Evolutionary conservation across 2,888 invertebrate genomes (phyloP).

Genomic region (Exephanes ischioxanthus): DNA sequence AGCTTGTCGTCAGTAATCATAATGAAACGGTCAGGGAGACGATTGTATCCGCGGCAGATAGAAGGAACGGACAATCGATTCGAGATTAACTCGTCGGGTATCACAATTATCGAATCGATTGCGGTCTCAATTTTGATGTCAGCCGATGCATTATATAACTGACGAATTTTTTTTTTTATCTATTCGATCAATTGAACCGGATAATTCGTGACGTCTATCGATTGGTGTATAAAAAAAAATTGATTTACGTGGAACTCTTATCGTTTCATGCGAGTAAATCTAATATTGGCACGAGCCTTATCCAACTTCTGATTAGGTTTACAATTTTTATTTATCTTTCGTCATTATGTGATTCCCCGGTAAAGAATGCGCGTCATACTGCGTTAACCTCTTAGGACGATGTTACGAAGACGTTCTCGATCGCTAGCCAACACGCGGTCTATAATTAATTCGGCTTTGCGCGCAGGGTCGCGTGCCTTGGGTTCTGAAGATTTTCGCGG

Average conservation of each 20-base stretch:
- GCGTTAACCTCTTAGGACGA: not conserved
- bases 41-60: not conserved
- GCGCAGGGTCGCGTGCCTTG: constrained; percentile 13
- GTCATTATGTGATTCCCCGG: not conserved
- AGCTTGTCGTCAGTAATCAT: not conserved
- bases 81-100: not conserved
- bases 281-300: not conserved
- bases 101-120: not conserved
- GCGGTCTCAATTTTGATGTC: not conserved
- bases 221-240: not conserved
- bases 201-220: not conserved
- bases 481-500: not conserved
- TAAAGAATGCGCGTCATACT: not conserved
- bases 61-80: not conserved
- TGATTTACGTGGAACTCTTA: not conserved
- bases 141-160: constrained; percentile 6
- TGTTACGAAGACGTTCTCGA: not conserved
- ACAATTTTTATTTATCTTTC: not conserved
- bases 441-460: constrained; percentile 34
- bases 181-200: not conserved
- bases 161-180: constrained; percentile 26
- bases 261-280: not conserved
- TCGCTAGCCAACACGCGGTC: constrained; percentile 33
- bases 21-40: constrained; percentile 2
- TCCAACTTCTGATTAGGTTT: not conserved